Conservation (phyloP, 2,113 vertebrate genomes). For the Chamaetylas fuelleborni region DNA sequence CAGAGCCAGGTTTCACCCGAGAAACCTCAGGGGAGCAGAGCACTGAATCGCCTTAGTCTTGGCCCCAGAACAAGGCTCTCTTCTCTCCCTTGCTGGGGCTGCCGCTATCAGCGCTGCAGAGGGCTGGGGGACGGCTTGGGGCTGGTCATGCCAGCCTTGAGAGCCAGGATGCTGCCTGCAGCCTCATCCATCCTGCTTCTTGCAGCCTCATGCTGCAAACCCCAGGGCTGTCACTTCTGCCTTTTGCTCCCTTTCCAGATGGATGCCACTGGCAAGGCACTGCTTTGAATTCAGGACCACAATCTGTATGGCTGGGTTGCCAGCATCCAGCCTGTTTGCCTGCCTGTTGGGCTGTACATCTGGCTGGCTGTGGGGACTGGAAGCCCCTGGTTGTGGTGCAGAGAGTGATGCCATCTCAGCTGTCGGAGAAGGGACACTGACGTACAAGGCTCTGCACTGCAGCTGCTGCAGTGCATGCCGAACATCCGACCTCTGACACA, state of each 20-base stretch:
- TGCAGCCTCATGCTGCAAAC: not conserved
- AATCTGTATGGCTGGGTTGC: not conserved
- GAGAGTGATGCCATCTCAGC: not conserved
- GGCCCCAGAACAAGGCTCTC: constrained; percentile 81
- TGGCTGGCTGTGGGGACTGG: not conserved
- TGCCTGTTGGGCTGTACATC: not conserved
- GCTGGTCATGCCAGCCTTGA: not conserved
- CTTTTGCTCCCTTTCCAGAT: not conserved
- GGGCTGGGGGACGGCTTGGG: constrained; percentile 48
- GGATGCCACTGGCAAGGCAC: not conserved
- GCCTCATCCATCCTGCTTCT: not conserved
- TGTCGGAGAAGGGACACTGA: fast-evolving
- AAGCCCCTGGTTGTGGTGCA: not conserved
- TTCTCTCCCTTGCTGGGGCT: constrained; percentile 68
- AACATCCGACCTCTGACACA: fast-evolving
- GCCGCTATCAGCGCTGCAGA: constrained; percentile 65
- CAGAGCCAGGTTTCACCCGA: constrained; percentile 79
- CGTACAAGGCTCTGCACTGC: fast-evolving
- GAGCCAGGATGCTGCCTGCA: not conserved
- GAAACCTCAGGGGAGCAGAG: constrained; percentile 75
- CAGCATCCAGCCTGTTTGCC: not conserved
- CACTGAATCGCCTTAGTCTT: constrained; percentile 78
- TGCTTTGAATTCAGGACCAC: not conserved
- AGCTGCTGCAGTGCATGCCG: fast-evolving
- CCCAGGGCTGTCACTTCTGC: not conserved